Conservation (phyloP, 2,888 invertebrate species). For the Watsonalla binaria region DNA sequence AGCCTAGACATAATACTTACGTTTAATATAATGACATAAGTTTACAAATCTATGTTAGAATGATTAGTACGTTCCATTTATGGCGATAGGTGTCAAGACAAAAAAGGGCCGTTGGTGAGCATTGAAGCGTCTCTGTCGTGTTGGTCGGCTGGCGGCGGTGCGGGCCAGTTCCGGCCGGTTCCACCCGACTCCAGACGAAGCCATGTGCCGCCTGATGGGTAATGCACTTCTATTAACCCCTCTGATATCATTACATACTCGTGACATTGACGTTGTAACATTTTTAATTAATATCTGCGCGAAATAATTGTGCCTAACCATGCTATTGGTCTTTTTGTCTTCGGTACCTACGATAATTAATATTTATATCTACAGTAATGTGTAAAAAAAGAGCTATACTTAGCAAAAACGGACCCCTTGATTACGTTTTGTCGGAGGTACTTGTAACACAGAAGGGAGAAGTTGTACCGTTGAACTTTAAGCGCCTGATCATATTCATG, state of each 20-base stretch:
- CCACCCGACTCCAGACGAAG: slow-evolving; percentile 18
- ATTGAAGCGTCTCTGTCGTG: slow-evolving; percentile 14
- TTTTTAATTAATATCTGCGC: slow-evolving; percentile 18
- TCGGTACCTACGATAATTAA: too few relatives aligned
- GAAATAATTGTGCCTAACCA: not conserved
- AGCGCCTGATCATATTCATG: too few relatives aligned
- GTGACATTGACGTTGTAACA: slow-evolving; percentile 11
- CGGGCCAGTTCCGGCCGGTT: slow-evolving; percentile 28
- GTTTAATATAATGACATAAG: not conserved
- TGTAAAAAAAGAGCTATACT: too few relatives aligned
- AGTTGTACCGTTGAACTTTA: too few relatives aligned
- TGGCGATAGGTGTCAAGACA: slow-evolving; percentile 29
- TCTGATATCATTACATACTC: slow-evolving; percentile 25
- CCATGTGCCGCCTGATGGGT: slow-evolving; percentile 27
- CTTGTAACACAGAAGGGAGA: too few relatives aligned
- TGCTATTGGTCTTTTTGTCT: too few relatives aligned
- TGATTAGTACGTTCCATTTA: slow-evolving; percentile 47
- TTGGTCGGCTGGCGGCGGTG: slow-evolving; percentile 19
- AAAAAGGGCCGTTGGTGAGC: slow-evolving; percentile 43
- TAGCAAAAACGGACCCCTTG: too few relatives aligned
- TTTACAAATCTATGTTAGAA: slow-evolving; percentile 12
- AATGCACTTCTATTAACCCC: slow-evolving; percentile 51
- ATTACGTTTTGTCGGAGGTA: too few relatives aligned
- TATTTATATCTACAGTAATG: too few relatives aligned
- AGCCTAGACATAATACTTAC: too few relatives aligned